phyloP scores from a whole-genome alignment of 2,888 invertebrate genomes.

The Oscheius sp. region DNA sequence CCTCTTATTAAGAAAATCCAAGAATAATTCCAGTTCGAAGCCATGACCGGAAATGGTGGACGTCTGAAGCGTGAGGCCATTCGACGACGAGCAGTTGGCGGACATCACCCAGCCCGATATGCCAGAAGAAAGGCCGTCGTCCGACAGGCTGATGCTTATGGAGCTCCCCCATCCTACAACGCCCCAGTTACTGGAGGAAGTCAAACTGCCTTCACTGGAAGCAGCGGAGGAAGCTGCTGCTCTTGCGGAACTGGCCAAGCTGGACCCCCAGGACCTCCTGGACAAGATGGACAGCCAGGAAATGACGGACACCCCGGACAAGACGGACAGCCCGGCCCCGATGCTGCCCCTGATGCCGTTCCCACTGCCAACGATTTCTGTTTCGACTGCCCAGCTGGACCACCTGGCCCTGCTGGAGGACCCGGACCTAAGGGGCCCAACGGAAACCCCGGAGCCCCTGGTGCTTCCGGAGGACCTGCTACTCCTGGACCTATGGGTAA shows the following conservation, averaged over 20 bases:
- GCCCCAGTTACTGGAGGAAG: background rate
- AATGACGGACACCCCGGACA: conserved; percentile 56
- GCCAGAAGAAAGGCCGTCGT: conserved; percentile 32
- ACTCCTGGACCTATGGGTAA: conserved; percentile 54
- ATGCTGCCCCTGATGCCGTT: conserved; percentile 58
- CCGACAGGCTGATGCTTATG: conserved; percentile 29
- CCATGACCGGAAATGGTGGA: conserved; percentile 23
- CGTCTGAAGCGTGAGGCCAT: conserved; percentile 35
- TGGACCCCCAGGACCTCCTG: conserved; percentile 50
- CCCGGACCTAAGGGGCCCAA: conserved; percentile 53
- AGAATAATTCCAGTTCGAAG: conserved; percentile 22
- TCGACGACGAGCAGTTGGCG: conserved; percentile 12
- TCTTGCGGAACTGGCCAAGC: conserved; percentile 57
- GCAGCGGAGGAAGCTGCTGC: conserved; percentile 44
- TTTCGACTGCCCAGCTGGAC: conserved; percentile 61
- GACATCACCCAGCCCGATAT: background rate
- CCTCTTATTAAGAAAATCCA: too few relatives aligned
- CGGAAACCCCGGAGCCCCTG: conserved; percentile 47
- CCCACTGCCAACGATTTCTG: conserved; percentile 59
- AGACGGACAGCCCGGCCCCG: conserved; percentile 57
- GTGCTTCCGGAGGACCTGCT: conserved; percentile 51
- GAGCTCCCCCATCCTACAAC: background rate
- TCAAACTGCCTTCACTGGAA: conserved; percentile 14
- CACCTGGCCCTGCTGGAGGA: conserved; percentile 57
- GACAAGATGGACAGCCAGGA: conserved; percentile 54